Evolutionary conservation across 2,113 vertebrate species (phyloP), one percentile per base, ranked within the genome.

Genomic region (Brachirus orientalis): DNA sequence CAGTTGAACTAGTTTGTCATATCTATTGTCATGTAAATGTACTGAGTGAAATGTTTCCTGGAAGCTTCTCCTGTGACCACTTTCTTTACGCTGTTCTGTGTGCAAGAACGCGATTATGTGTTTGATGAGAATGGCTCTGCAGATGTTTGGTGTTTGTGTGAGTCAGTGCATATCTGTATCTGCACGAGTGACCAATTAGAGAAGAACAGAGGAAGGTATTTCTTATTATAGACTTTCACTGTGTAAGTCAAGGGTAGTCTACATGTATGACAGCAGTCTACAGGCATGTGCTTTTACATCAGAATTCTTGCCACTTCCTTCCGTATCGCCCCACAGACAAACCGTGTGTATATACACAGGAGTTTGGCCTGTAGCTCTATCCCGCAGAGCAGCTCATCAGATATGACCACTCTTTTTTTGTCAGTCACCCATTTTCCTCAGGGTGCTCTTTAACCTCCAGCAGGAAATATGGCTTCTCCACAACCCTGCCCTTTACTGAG

Each of bases 361-460:
- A 33, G 50, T 19, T 47, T 19, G 17, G 45, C 45, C 17, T 52
- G 50, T 33, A 14, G 33, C 8, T 33, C 14, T n/a, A 40, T 28
- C 28, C 28, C 6, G 28, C 28, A 28, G 3, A 28, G 28, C 28
- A 28, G 28, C 28, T 28, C 55, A 38, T 55, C 56, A 67, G 16
- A 58, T 36, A 45, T 59, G 17, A 51, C 53, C n/a, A n/a, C n/a
- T n/a, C 64, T 65, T 61, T 73, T 48, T 54, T 64, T n/a, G 41
- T 63, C 56, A 44, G 53, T 40, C 44, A 3, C 51, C 53, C 33
- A n/a, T 43, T 37, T n/a, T 5, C 14, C 55, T 66, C 16, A 55
- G 7, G 7, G 13, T 20, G 19, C 22, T 60, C 56, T 77, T 58
- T 75, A 45, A 79, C 53, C 66, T 41, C 4, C 6, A 55, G 9